Evolutionary conservation across 2,888 invertebrate genomes (phyloP), one percentile per base, ranked within the genome.

Genomic region (Fragum sueziense): DNA sequence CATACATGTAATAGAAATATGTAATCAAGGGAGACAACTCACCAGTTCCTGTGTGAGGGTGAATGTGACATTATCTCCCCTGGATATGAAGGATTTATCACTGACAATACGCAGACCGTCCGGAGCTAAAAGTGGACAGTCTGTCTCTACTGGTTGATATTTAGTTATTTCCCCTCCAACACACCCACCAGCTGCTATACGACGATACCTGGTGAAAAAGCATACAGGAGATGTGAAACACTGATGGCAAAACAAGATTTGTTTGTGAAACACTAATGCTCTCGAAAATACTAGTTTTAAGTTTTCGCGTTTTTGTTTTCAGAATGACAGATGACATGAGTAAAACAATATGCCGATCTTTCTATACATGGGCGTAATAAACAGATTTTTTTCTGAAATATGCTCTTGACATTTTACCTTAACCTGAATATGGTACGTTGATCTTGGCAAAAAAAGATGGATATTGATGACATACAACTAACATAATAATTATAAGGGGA

Each of bases 161-260:
- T 83, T 82, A 17, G 68, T 73, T 11, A 76, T 80, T 7, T 84
- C 72, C 11, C 88, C 89, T 29, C 80, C 87, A 0, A 62, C 37
- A 85, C 92, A 92, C 11, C 80, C 85, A 79, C 90, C 89, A 14
- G 90, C 84, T 0, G 90, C 90, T 33, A 91, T 86, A 61, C 89
- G 89, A 27, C 92, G 86, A 68, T 91, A 91, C 34, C 92, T 91
- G 81, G 3, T 31, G n/a, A 57, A 29, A n/a, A n/a, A n/a, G n/a
- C n/a, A n/a, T n/a, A n/a, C n/a, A n/a, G n/a, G n/a, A n/a, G n/a
- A 47, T 14, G 14, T 47, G 11, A 11, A 47, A 17, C 17, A 14
- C 17, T 17, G 17, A 47, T 47, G 47, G 47, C 11, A n/a, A n/a
- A n/a, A n/a, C n/a, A n/a, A n/a, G n/a, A n/a, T n/a, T n/a, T n/a